These are phyloP conservation scores for Ophion ellenae DNA, from an alignment of 2,888 invertebrate genomes.

Conservation along the genomic window DNA sequence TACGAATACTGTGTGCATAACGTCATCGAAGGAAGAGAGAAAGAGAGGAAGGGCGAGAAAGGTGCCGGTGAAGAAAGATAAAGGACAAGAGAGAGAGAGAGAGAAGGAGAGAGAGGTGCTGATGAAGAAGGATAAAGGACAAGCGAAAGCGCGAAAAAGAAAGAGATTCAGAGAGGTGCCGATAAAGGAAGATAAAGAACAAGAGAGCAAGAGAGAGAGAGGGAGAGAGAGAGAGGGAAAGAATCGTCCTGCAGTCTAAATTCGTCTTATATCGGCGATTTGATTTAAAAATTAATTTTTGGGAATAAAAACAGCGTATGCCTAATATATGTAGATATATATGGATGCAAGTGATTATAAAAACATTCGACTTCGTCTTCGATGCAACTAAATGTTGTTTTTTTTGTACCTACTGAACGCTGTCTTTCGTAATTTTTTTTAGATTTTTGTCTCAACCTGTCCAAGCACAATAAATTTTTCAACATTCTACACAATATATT, in stretches of 20 bases:
- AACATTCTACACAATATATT: no score
- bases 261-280: constrained; percentile 42
- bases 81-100: background rate
- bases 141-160: background rate
- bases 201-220: background rate
- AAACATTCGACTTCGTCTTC: no score
- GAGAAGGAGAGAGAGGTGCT: background rate
- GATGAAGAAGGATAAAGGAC: background rate
- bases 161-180: background rate
- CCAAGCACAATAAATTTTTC: no score
- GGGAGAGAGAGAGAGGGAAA: background rate
- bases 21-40: constrained; percentile 13
- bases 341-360: no score
- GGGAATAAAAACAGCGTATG: no score
- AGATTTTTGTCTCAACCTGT: no score
- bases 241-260: constrained; percentile 32
- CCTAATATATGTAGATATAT: no score
- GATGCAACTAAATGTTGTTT: no score
- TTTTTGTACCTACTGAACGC: no score
- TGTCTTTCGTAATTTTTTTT: no score
- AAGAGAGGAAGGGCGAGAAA: background rate
- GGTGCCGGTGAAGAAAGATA: background rate
- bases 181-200: no score
- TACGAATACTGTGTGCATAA: constrained; percentile 31
- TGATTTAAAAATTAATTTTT: constrained; percentile 49